Conservation (phyloP, 1,140 invertebrate species). For the Achatina immaculata region DNA sequence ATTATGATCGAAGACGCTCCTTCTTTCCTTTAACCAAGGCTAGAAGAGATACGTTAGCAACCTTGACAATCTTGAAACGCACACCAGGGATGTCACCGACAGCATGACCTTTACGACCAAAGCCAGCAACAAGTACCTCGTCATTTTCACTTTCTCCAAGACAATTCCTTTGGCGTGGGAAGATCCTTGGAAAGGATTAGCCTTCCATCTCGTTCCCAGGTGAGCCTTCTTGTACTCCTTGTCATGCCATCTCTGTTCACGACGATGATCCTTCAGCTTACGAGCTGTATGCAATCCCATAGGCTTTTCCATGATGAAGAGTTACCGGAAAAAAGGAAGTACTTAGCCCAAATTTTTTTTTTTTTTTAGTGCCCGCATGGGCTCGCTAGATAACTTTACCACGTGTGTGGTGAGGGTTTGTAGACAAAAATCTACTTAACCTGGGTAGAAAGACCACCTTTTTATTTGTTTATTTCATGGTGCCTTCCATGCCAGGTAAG, state of each 20-base stretch:
- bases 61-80: constrained; percentile 95
- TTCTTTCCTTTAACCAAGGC: constrained; percentile 99
- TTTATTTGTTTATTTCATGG: no score
- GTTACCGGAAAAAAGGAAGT: no score
- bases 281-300: constrained; percentile 97
- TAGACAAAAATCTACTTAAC: no score
- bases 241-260: constrained; percentile 98
- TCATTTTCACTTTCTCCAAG: constrained; percentile 99
- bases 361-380: no score
- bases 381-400: no score
- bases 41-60: constrained; percentile 97
- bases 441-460: no score
- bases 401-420: no score
- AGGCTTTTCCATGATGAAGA: constrained; percentile 91
- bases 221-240: constrained; percentile 99
- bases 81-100: constrained; percentile 99
- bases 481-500: no score
- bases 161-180: constrained; percentile 99
- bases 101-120: constrained; percentile 99
- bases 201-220: constrained; percentile 99
- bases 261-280: constrained; percentile 96
- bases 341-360: no score
- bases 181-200: constrained; percentile 99
- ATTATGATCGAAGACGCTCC: constrained; percentile 97
- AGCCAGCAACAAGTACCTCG: constrained; percentile 98